Evolutionary conservation across 2,797 vertebrate species (phyloP).

Genomic region (Gambelia wislizenii): DNA sequence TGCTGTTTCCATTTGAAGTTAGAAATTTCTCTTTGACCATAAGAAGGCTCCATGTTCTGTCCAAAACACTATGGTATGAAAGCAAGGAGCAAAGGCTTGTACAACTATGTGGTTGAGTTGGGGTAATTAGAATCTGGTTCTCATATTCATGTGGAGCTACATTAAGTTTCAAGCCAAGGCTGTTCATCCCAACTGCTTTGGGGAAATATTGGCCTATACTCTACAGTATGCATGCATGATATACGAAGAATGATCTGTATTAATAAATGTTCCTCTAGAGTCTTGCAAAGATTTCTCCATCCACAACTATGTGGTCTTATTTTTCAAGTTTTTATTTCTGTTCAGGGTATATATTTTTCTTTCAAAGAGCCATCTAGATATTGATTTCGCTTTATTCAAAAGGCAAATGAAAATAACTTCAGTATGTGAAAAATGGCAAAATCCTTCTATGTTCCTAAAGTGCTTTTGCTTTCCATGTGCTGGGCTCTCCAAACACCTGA

Average conservation of each 20-base stretch:
- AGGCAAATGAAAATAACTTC: slow-evolving; percentile 5
- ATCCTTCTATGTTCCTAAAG: background rate
- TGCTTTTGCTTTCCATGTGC: slow-evolving; percentile 11
- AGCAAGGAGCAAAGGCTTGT: background rate
- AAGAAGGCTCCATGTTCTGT: background rate
- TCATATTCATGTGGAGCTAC: background rate
- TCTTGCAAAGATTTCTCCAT: slow-evolving; percentile 5
- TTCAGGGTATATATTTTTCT: rapidly evolving
- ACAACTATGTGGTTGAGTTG: background rate
- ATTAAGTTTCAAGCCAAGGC: background rate
- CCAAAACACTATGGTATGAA: background rate
- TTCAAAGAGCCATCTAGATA: background rate
- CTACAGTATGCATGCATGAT: background rate
- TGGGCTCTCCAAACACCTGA: background rate
- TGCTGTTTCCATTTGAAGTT: background rate
- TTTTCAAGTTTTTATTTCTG: slow-evolving; percentile 6
- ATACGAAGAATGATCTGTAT: background rate
- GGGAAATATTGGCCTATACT: background rate
- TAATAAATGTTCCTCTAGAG: background rate
- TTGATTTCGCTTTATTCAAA: background rate
- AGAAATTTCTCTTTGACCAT: background rate
- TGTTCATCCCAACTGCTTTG: background rate
- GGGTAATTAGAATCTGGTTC: background rate
- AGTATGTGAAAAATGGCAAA: slow-evolving; percentile 11
- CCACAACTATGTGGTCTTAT: background rate